phyloP scores from a whole-genome alignment of 1,140 invertebrate species.

The Orchestia grillus region DNA sequence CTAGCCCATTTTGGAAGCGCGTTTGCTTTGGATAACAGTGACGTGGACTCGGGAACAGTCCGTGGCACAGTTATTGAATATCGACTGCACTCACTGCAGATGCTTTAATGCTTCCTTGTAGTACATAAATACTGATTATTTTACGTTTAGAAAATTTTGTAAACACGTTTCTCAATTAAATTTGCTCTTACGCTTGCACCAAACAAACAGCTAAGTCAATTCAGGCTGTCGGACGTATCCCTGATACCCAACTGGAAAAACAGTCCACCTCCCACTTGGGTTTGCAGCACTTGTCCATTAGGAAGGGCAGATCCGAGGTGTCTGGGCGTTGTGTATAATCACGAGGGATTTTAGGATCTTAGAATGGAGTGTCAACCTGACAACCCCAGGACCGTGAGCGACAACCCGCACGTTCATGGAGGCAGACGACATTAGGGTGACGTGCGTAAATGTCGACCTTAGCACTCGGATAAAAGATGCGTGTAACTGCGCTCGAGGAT shows the following conservation, averaged over 20 bases:
- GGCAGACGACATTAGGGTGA: background rate
- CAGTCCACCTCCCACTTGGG: background rate
- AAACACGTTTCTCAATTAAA: background rate
- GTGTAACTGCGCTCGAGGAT: background rate
- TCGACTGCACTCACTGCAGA: background rate
- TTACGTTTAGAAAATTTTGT: background rate
- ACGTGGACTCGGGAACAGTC: background rate
- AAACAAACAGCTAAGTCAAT: background rate
- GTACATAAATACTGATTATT: background rate
- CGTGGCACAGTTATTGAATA: background rate
- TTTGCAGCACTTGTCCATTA: slow-evolving; percentile 7
- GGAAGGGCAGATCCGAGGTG: background rate
- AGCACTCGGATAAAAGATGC: background rate
- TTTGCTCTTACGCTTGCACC: background rate
- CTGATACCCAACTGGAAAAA: background rate
- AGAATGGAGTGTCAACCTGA: background rate
- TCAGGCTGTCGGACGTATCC: too few species aligned
- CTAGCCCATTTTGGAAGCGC: background rate
- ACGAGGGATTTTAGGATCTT: background rate
- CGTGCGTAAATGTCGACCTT: background rate
- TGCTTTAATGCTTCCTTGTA: background rate
- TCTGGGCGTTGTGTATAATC: slow-evolving; percentile 7
- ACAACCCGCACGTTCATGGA: background rate
- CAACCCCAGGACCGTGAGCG: background rate
- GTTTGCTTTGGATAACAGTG: background rate